Base-by-base conservation (phyloP, 1,140 invertebrate species). In the Elysia chlorotica region DNA sequence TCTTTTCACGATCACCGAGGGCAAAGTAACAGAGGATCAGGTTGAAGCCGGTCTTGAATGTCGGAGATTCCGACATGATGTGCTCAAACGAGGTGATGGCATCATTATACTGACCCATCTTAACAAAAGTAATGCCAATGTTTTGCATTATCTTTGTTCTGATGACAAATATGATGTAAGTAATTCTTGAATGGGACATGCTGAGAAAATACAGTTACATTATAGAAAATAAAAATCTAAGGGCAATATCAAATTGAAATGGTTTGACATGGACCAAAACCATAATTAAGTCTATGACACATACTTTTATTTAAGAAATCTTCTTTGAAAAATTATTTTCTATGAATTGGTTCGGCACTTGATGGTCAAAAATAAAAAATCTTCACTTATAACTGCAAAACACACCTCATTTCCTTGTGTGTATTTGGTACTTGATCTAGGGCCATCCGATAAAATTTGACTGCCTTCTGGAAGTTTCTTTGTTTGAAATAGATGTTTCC, bases 141-240 rank as follows among this genome's bases (percentile, higher is more conserved):
- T 99, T 99, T 86, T 99, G 96, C 92, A 97, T 97, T 66, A 99
- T 97, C 89, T 97, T 98, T 76, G 97, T 93, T 82, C 95, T 96
- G 77, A 63, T 84, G 87, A 80, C 2, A 65, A 71, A 3, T 25
- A 25, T 19, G n/a, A n/a, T n/a, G n/a, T n/a, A n/a, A n/a, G n/a
- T n/a, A n/a, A n/a, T n/a, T n/a, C n/a, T n/a, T n/a, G n/a, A n/a
- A n/a, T n/a, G n/a, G n/a, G n/a, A n/a, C n/a, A n/a, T n/a, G n/a
- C n/a, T n/a, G n/a, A n/a, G n/a, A n/a, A n/a, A n/a, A n/a, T n/a
- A n/a, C n/a, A n/a, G n/a, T n/a, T n/a, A n/a, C n/a, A n/a, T n/a
- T n/a, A n/a, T n/a, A n/a, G n/a, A n/a, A n/a, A n/a, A n/a, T n/a
- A n/a, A n/a, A n/a, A n/a, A n/a, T n/a, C n/a, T n/a, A n/a, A n/a